Evolutionary conservation across 2,113 vertebrate species (phyloP).

Genomic region (Dendropsophus ebraccatus): DNA sequence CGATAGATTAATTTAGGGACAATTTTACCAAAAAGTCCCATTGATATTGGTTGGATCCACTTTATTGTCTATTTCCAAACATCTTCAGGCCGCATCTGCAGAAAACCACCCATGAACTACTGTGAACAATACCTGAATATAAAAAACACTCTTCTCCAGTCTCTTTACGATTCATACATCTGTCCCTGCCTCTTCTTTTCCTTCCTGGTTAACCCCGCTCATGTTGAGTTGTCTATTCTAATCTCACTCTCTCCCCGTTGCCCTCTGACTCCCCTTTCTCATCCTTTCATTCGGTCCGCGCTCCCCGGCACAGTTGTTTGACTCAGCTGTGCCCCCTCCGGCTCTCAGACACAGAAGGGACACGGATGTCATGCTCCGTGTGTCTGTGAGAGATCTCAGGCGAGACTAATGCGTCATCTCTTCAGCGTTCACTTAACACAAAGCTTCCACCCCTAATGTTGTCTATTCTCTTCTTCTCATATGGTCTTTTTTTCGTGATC

Average conservation of each 20-base stretch:
- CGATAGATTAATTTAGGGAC: too few relatives aligned
- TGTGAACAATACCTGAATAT: too few relatives aligned
- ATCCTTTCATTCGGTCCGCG: not conserved
- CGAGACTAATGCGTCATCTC: slow-evolving; percentile 34
- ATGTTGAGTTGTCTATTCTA: not conserved
- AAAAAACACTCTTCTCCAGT: too few relatives aligned
- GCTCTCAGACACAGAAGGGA: slow-evolving; percentile 23
- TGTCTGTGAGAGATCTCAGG: slow-evolving; percentile 41
- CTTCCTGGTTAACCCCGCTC: not conserved
- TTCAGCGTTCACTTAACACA: not conserved
- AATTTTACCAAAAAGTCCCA: too few relatives aligned
- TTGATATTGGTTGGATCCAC: too few relatives aligned
- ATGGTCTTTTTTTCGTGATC: not conserved
- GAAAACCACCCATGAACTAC: too few relatives aligned
- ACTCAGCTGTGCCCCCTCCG: slow-evolving; percentile 50
- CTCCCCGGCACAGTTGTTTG: slow-evolving; percentile 26
- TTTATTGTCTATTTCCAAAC: too few relatives aligned
- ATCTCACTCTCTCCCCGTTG: not conserved
- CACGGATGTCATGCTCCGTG: slow-evolving; percentile 23
- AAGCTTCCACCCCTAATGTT: not conserved
- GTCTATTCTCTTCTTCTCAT: not conserved
- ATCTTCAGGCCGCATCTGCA: not conserved
- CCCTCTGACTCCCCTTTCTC: not conserved
- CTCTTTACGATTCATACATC: not conserved
- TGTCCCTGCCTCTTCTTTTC: not conserved